These are phyloP conservation scores for Mirza zaza DNA, from an alignment of 2,113 vertebrate species.

Conservation along the genomic window DNA sequence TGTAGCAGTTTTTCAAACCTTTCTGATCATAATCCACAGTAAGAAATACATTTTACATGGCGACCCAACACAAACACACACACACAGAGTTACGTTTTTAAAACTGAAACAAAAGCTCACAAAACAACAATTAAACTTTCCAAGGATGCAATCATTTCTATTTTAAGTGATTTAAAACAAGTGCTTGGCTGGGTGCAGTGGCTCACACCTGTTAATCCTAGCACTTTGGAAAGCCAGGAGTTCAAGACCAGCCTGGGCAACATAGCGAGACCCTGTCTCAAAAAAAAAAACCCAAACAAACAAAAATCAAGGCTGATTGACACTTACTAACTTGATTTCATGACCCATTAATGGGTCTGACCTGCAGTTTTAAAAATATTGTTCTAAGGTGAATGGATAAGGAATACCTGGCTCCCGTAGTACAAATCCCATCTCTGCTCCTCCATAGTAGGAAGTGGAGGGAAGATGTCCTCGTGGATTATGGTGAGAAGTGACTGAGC, in stretches of 20 bases:
- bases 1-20: not conserved
- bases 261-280: no score
- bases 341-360: not conserved
- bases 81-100: not conserved
- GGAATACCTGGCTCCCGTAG: not conserved
- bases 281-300: not conserved
- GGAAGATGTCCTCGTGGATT: not conserved
- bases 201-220: not conserved
- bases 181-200: not conserved
- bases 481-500: not conserved
- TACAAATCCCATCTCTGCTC: not conserved
- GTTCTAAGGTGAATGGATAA: not conserved
- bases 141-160: not conserved
- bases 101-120: not conserved
- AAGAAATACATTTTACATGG: not conserved
- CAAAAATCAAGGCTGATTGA: not conserved
- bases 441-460: not conserved
- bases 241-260: no score
- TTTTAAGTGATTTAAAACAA: constrained; percentile 2
- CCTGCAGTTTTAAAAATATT: not conserved
- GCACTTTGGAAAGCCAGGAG: not conserved
- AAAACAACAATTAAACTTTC: not conserved
- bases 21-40: not conserved
- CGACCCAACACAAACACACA: not conserved
- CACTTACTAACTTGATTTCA: not conserved